Evolutionary conservation across 2,888 invertebrate species (phyloP), one percentile per base, ranked within the genome.

Genomic region (Torymus aiolomorphi): DNA sequence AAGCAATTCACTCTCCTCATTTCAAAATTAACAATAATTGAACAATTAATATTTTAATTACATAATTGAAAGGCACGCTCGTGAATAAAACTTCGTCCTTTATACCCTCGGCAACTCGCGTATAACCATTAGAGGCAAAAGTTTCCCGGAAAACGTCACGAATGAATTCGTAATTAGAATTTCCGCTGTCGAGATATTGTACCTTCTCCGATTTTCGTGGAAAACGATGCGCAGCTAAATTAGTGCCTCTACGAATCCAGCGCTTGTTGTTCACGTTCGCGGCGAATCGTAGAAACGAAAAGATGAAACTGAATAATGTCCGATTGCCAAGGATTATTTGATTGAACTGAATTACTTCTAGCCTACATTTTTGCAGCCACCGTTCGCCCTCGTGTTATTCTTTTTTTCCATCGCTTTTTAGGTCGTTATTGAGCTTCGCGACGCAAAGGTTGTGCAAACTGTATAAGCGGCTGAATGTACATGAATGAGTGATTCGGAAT

Each of bases 111-210:
- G 24, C 24, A 24, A 24, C 24, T 24, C 2, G 24, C 24, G 24
- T 24, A 24, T 24, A 24, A 24, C 24, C 24, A 24, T 24, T 24
- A 2, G 24, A 24, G 24, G 24, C 24, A 52, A 62, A 24, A 71
- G 49, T 71, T 20, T 61, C 11, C 16, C 1, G 56, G 16, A 69
- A 69, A 69, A 69, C 52, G 2, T 11, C 5, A 49, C 18, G 65
- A 65, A 54, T 73, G 54, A 31, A 63, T 63, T 63, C n/a, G 18
- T 63, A 63, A 73, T 73, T 73, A 54, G 14, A 54, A 63, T 18
- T 16, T 31, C 14, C 24, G 24, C 31, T n/a, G 31, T 54, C 11
- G 54, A 62, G 62, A 52, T 49, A 49, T 1, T 31, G 54, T 24
- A 24, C 24, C 13, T 14, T 8, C 24, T 16, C 14, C 20, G 14